A percentile compares a stretch with the other conserved stretches of the same genome.
Conservation (phyloP, 2,888 invertebrate genomes). For the Lochmaea capreae region DNA sequence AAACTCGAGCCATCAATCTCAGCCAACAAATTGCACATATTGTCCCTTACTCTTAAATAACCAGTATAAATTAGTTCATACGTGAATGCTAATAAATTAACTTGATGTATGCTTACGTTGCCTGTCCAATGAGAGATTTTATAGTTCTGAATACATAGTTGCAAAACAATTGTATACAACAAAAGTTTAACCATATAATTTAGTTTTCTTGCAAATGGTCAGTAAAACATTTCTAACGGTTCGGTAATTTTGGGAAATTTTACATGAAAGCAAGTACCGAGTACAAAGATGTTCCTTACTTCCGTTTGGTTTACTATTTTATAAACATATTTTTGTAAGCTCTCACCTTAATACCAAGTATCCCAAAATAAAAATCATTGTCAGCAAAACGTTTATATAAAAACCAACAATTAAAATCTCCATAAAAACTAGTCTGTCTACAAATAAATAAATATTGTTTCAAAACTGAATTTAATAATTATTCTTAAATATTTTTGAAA, state of each 20-base stretch:
- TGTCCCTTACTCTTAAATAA: neutral
- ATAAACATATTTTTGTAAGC: too few relatives aligned
- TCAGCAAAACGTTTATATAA: too few relatives aligned
- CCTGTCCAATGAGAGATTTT: neutral
- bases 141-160: constrained; percentile 3
- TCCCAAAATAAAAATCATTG: too few relatives aligned
- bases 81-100: neutral
- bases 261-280: neutral
- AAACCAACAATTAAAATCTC: too few relatives aligned
- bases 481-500: neutral
- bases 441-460: too few relatives aligned
- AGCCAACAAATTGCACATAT: neutral
- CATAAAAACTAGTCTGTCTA: too few relatives aligned
- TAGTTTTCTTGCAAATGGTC: neutral
- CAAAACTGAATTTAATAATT: neutral
- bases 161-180: neutral
- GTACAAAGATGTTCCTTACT: too few relatives aligned
- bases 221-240: neutral
- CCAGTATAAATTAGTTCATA: constrained; percentile 1
- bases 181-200: constrained; percentile 1
- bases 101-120: constrained; percentile 1
- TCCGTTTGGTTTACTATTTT: too few relatives aligned
- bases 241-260: neutral
- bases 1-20: neutral
- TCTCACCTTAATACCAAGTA: too few relatives aligned